These are phyloP conservation scores for Tethea ocularis DNA, from an alignment of 2,888 invertebrate genomes.

Conservation along the genomic window DNA sequence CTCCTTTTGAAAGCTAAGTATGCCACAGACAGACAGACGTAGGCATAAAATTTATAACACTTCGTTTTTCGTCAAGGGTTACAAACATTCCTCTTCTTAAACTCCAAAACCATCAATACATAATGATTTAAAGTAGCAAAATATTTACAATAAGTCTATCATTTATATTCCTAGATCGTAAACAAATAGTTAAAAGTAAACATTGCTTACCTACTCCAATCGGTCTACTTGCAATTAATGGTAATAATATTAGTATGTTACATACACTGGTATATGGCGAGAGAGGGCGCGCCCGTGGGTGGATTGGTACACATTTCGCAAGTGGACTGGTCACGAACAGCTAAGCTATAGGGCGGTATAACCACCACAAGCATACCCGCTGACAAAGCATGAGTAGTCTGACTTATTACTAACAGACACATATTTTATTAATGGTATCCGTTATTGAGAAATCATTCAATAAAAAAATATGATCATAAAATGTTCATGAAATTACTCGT, in stretches of 20 bases:
- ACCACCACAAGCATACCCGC: background rate
- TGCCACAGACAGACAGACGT: no score
- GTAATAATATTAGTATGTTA: background rate
- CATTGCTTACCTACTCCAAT: background rate
- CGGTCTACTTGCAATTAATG: constrained; percentile 1
- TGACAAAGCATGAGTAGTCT: background rate
- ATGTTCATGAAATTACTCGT: background rate
- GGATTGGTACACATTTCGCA: constrained; percentile 27
- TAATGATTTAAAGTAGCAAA: background rate
- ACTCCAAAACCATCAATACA: background rate
- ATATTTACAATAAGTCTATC: background rate
- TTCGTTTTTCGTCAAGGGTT: no score
- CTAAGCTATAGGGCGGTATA: background rate
- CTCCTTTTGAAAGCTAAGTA: no score
- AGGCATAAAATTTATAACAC: no score
- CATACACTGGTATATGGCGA: constrained; percentile 20
- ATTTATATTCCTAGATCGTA: background rate
- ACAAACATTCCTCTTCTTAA: no score
- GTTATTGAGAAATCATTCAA: background rate
- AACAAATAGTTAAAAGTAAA: background rate
- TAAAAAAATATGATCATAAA: background rate
- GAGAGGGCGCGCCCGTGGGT: constrained; percentile 26
- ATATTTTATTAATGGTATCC: background rate
- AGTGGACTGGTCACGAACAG: constrained; percentile 30
- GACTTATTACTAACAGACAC: background rate